Base-by-base conservation (phyloP, 2,888 invertebrate species). In the Drosophila sordidapex region DNA sequence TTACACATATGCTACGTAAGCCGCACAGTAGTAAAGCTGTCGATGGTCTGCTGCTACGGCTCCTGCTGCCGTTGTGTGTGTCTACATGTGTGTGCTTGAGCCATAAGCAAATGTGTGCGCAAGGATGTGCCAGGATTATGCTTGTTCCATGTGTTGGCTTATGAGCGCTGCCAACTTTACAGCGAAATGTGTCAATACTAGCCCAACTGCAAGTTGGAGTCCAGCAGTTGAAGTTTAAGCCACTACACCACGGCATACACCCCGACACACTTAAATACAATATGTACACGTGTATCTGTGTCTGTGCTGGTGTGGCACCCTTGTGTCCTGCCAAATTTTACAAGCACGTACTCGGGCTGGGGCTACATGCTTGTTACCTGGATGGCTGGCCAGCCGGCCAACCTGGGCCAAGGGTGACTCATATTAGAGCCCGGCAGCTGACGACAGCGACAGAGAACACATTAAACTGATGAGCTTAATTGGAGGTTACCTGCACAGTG, bases 381-480 rank as follows among this genome's bases (percentile, higher is more conserved):
- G 48, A 21, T 57, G 57, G 38, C 33, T 25, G 33, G 8, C 81
- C 72, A 79, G 43, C 65, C 61, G 67, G 58, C 40, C 35, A 69
- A 48, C 56, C 70, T 25, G 29, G 54, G 52, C 57, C 57, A 59
- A 36, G 60, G 70, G 69, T 79, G 89, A 89, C 77, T 83, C 86
- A 89, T 83, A 89, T 87, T 87, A 89, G 87, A 89, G 83, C 75
- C 70, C 64, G 66, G 64, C 70, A 58, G 51, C 31, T 33, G 51
- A 53, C 53, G 58, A 49, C 65, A 77, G 79, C 76, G 87, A 83
- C 85, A 72, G 76, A 74, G 82, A 81, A 70, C 82, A 85, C 88
- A 89, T 87, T 87, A 89, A 87, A 81, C 89, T 89, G 87, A 87
- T 89, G 89, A 89, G 89, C 87, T 87, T 87, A 89, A 87, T 87